Percentiles rank a stretch among this genome's conserved stretches.
Conservation (phyloP, 2,888 invertebrate genomes). For the Clistopyga incitator region DNA sequence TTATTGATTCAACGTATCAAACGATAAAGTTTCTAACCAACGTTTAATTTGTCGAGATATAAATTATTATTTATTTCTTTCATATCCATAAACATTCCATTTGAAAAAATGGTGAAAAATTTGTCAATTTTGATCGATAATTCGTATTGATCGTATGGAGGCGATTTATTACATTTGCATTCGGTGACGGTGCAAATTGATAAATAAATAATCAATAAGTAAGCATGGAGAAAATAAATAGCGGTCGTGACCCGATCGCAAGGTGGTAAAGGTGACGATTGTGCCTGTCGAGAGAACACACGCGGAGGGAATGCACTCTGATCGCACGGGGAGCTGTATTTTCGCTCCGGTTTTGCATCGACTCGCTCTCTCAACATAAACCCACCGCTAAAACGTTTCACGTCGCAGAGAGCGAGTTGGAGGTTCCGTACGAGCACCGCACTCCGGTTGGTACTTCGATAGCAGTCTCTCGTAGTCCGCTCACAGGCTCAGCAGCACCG, state of each 20-base stretch:
- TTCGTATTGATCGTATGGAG: too few species aligned
- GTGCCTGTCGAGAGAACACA: not conserved
- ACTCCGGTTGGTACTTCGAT: not conserved
- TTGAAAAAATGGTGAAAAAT: too few species aligned
- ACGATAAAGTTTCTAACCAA: too few species aligned
- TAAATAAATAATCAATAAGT: not conserved
- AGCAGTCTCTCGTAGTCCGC: conserved; percentile 42
- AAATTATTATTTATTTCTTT: too few species aligned
- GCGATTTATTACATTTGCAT: too few species aligned
- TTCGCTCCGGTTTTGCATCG: not conserved
- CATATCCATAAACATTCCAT: too few species aligned
- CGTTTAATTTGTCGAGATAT: too few species aligned
- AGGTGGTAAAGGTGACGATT: not conserved
- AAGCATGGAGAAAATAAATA: not conserved
- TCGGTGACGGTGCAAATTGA: not conserved
- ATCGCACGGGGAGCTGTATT: not conserved
- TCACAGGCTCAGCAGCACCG: conserved; percentile 23
- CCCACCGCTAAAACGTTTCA: conserved; percentile 34
- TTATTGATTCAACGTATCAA: too few species aligned
- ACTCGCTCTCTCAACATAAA: conserved; percentile 15
- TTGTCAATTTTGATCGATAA: too few species aligned
- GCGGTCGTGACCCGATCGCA: not conserved
- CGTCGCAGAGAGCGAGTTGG: not conserved
- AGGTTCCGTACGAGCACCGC: not conserved
- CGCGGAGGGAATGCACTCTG: conserved; percentile 6